Evolutionary conservation across 1,140 invertebrate genomes (phyloP).

Genomic region (Trichonephila inaurata): DNA sequence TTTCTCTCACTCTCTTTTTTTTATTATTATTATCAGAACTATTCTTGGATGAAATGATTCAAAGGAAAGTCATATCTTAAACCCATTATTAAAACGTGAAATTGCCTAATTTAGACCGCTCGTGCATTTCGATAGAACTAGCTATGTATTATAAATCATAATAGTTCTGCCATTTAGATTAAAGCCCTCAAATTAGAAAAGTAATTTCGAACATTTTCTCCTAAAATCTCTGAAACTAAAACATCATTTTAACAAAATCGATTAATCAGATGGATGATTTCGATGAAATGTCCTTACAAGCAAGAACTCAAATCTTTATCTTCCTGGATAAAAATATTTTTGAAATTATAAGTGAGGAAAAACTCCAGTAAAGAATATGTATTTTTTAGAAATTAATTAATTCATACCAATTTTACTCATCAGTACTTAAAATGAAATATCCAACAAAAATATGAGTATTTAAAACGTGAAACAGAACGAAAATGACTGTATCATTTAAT

Average conservation of each 20-base stretch:
- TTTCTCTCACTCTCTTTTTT: constrained; percentile 15
- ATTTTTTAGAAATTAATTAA: too few species aligned
- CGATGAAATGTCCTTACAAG: neutral
- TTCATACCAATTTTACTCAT: too few species aligned
- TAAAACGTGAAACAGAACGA: too few species aligned
- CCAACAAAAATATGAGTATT: too few species aligned
- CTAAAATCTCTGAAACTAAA: neutral
- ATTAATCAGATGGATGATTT: neutral
- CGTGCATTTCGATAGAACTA: constrained; percentile 15
- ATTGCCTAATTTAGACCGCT: constrained; percentile 34
- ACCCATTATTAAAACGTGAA: constrained; percentile 55
- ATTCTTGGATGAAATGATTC: constrained; percentile 46
- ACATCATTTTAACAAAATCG: neutral
- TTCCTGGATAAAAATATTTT: neutral
- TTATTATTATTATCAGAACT: constrained; percentile 19
- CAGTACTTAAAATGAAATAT: too few species aligned
- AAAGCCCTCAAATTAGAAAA: constrained; percentile 12
- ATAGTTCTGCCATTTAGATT: neutral
- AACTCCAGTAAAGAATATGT: too few species aligned
- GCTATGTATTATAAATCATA: constrained; percentile 34
- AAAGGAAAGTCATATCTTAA: constrained; percentile 29
- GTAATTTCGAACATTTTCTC: constrained; percentile 17
- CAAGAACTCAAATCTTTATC: neutral
- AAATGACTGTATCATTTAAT: too few species aligned
- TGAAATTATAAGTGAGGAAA: too few species aligned